These are phyloP conservation scores for Iselma pallidipennis DNA, from an alignment of 2,888 invertebrate species.

Conservation along the genomic window DNA sequence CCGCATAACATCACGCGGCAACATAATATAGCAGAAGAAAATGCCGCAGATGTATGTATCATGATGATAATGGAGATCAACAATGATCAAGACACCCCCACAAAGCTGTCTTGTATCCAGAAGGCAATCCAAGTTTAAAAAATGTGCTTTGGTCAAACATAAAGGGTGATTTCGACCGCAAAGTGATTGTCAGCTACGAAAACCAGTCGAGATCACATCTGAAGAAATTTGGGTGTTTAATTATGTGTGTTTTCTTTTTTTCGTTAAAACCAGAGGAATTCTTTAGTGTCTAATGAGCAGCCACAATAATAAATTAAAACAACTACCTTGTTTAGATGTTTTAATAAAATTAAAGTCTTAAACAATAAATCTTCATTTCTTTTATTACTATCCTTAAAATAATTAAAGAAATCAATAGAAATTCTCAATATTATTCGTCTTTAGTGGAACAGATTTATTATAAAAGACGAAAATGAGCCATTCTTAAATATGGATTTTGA, in stretches of 20 bases:
- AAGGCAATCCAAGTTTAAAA: not conserved
- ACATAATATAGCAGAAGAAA: slow-evolving; percentile 43
- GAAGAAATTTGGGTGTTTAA: slow-evolving; percentile 8
- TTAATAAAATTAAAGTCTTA: slow-evolving; percentile 19
- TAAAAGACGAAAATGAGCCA: too few species aligned
- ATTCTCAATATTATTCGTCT: too few species aligned
- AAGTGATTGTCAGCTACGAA: not conserved
- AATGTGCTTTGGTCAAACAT: not conserved
- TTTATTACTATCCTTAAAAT: not conserved
- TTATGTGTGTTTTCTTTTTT: slow-evolving; percentile 18
- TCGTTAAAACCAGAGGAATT: slow-evolving; percentile 13
- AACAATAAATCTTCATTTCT: too few species aligned
- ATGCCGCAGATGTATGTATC: slow-evolving; percentile 48
- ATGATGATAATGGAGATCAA: not conserved
- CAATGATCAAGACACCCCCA: slow-evolving; percentile 43
- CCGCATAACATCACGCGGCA: slow-evolving; percentile 53
- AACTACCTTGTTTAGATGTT: slow-evolving; percentile 15
- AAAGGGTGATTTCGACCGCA: not conserved
- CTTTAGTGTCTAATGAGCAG: slow-evolving; percentile 23
- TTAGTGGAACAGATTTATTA: too few species aligned
- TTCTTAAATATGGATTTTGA: too few species aligned
- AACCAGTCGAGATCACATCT: slow-evolving; percentile 22
- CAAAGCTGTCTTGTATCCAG: slow-evolving; percentile 24
- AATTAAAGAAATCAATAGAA: not conserved
- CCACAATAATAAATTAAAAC: slow-evolving; percentile 23